Evolutionary conservation across 2,888 invertebrate species (phyloP).

Genomic region (Crioceris asparagi): DNA sequence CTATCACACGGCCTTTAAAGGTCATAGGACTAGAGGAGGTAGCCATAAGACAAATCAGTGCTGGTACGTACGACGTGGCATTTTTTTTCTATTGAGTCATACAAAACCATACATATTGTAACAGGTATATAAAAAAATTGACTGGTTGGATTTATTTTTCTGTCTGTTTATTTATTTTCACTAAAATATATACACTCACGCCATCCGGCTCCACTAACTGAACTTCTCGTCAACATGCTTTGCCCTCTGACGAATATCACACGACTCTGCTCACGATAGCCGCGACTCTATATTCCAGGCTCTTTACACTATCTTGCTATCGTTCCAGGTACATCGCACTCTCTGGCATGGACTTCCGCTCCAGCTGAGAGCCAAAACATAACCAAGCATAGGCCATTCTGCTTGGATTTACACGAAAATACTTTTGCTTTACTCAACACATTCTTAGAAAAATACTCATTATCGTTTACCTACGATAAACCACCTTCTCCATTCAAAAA

Average conservation of each 20-base stretch:
- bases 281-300: no score
- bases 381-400: constrained; percentile 48
- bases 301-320: no score
- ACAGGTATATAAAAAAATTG: no score
- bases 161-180: no score
- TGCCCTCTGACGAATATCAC: no score
- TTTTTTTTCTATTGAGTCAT: constrained; percentile 3
- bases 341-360: constrained; percentile 48
- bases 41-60: constrained; percentile 48
- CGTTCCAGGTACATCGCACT: constrained; percentile 45
- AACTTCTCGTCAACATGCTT: no score
- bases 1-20: constrained; percentile 45
- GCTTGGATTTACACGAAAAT: constrained; percentile 49
- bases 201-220: no score
- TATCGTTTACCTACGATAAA: constrained; percentile 36
- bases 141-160: no score
- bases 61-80: constrained; percentile 36
- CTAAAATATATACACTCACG: no score
- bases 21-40: constrained; percentile 46
- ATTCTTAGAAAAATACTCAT: constrained; percentile 48
- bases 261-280: no score
- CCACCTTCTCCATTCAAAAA: constrained; percentile 42
- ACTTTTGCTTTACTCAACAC: constrained; percentile 45
- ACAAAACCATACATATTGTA: no score
- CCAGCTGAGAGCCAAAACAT: constrained; percentile 42